These are phyloP conservation scores for Brachionus rubens DNA, from an alignment of 1,140 invertebrate species.

Conservation along the genomic window DNA sequence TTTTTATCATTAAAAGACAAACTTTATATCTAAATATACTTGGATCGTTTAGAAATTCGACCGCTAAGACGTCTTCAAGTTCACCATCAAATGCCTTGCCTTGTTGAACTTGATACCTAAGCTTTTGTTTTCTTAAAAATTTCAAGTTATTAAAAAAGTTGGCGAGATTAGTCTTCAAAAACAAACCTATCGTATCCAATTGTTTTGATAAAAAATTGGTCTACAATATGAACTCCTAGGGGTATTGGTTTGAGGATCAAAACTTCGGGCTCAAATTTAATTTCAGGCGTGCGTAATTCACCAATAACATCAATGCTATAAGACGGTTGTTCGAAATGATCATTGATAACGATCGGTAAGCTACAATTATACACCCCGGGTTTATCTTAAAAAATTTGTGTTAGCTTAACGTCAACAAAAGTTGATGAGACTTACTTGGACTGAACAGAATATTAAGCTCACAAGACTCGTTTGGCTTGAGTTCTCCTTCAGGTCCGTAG, in stretches of 20 bases:
- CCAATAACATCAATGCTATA: conserved; percentile 54
- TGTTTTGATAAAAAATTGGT: conserved; percentile 54
- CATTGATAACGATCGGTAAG: conserved; percentile 56
- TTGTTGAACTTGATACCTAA: background rate
- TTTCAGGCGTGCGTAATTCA: conserved; percentile 52
- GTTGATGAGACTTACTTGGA: conserved; percentile 52
- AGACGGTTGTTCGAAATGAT: conserved; percentile 54
- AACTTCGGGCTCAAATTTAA: conserved; percentile 58
- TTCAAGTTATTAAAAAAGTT: background rate
- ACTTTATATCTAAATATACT: background rate
- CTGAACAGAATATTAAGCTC: conserved; percentile 55
- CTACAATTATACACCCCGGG: conserved; percentile 52
- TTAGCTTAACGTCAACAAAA: too few species aligned
- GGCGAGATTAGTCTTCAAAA: too few species aligned
- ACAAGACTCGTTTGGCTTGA: conserved; percentile 54
- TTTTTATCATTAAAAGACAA: conserved; percentile 44
- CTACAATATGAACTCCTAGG: conserved; percentile 52
- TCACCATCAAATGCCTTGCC: background rate
- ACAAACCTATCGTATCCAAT: conserved; percentile 56
- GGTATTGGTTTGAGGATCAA: conserved; percentile 57
- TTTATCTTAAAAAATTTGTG: conserved; percentile 50
- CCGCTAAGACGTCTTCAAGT: background rate
- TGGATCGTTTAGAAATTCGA: conserved; percentile 7
- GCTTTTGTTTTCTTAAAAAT: conserved; percentile 50
- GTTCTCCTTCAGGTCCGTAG: conserved; percentile 52